Conservation (phyloP, 1,140 invertebrate species). For the Thrips palmi region DNA sequence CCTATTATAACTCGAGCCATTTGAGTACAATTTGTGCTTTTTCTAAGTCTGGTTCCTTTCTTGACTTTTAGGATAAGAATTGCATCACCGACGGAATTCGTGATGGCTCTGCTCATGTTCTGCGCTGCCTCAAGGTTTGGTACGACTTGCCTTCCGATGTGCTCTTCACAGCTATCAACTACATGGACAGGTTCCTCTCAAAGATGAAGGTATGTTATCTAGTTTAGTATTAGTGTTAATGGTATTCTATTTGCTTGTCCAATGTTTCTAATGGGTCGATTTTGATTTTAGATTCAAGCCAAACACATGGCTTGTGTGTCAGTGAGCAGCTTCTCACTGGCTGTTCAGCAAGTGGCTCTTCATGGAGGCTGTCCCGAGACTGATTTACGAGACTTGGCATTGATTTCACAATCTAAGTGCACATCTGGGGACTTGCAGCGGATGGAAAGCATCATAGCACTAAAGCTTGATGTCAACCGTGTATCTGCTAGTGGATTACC, state of each 20-base stretch:
- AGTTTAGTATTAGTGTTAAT: neutral
- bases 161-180: constrained; percentile 52
- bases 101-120: constrained; percentile 55
- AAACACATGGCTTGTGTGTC: constrained; percentile 54
- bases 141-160: constrained; percentile 60
- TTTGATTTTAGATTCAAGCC: constrained; percentile 27
- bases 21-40: neutral
- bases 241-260: neutral
- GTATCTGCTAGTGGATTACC: too few species aligned
- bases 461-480: constrained; percentile 43
- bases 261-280: constrained; percentile 1
- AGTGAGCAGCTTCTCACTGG: constrained; percentile 46
- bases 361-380: constrained; percentile 21
- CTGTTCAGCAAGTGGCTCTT: constrained; percentile 27
- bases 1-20: neutral
- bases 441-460: constrained; percentile 49
- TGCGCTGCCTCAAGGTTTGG: constrained; percentile 64
- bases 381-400: constrained; percentile 28
- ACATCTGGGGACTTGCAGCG: constrained; percentile 49
- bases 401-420: constrained; percentile 50
- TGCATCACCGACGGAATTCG: constrained; percentile 38
- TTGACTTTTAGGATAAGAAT: constrained; percentile 5
- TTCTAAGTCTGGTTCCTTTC: neutral
- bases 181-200: constrained; percentile 55
- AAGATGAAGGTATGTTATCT: constrained; percentile 38